Conservation (phyloP, 2,888 invertebrate species). For the Monopis laevigella region DNA sequence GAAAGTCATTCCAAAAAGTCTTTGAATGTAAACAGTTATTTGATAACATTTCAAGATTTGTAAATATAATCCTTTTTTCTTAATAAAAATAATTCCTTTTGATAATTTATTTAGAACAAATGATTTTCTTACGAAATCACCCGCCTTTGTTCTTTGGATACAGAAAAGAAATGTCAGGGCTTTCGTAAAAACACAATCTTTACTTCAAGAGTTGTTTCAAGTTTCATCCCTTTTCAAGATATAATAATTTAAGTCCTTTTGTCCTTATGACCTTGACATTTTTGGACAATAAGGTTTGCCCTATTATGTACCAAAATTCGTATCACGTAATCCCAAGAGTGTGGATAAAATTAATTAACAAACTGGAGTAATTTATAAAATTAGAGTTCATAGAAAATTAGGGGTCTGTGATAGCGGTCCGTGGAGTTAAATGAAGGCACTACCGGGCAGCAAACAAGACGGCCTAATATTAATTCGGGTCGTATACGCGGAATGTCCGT, state of each 20-base stretch:
- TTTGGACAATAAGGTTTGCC: neutral
- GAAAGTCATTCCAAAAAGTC: too few species aligned
- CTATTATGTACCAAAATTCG: neutral
- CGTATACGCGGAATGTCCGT: conserved; percentile 53
- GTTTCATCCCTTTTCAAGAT: conserved; percentile 6
- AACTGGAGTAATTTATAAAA: conserved; percentile 32
- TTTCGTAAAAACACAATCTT: conserved; percentile 4
- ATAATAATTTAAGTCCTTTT: conserved; percentile 4
- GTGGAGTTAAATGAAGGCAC: conserved; percentile 40
- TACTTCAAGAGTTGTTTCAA: conserved; percentile 3
- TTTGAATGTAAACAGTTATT: too few species aligned
- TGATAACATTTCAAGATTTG: too few species aligned
- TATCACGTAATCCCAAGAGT: neutral
- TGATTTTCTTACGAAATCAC: too few species aligned
- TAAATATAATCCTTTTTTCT: too few species aligned
- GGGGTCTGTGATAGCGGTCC: conserved; percentile 23
- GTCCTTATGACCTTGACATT: conserved; percentile 5
- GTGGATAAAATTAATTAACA: conserved; percentile 13
- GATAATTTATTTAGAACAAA: too few species aligned
- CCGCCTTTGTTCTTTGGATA: too few species aligned
- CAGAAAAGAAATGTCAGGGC: conserved; percentile 6
- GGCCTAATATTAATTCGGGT: conserved; percentile 63
- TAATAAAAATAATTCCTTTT: too few species aligned
- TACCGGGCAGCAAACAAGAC: conserved; percentile 24
- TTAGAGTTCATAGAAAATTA: conserved; percentile 46